Evolutionary conservation across 1,140 invertebrate species (phyloP), one percentile per base, ranked within the genome.

Genomic region (Drosophila simulans): DNA sequence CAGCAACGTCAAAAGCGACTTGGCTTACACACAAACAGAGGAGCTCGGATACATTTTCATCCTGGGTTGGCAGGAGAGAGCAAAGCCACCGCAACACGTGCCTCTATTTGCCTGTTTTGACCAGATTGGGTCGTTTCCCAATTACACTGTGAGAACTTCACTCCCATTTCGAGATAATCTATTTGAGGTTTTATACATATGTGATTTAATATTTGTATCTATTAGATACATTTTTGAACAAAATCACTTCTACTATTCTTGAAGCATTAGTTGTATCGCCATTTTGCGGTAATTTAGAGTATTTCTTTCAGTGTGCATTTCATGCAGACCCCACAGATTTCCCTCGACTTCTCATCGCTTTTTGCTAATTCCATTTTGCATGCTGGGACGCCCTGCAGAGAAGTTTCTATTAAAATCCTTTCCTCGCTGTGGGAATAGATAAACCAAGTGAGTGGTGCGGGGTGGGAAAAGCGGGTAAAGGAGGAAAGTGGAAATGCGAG

Each of bases 331-430:
- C 13, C 39, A 15, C 20, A 27, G 1, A 27, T 8, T 13, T 11
- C 27, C 56, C 27, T 25, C 31, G 5, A n/a, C 25, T 15, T 55
- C 62, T 37, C 62, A 25, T 68, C 45, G 64, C 63, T 69, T 69
- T 69, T 69, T 70, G 66, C 66, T 70, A 70, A 70, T 70, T 70
- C 66, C 66, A 70, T 70, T 62, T 70, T 70, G 51, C 66, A 70
- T 70, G 64, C 66, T 70, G 66, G 25, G 66, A 56, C 64, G 51
- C 64, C 63, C 66, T 45, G 64, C 64, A 27, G 66, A 70, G 66
- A 70, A 56, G 25, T 70, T 69, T 70, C 66, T 69, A 70, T 70
- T 70, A 69, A 70, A 70, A 70, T 70, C 66, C 66, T 70, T 70
- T 70, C 42, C 66, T 43, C 52, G 43, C 51, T 40, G 35, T 54